These are phyloP conservation scores for Varecia variegata DNA, from an alignment of 2,797 vertebrate species.

Conservation along the genomic window DNA sequence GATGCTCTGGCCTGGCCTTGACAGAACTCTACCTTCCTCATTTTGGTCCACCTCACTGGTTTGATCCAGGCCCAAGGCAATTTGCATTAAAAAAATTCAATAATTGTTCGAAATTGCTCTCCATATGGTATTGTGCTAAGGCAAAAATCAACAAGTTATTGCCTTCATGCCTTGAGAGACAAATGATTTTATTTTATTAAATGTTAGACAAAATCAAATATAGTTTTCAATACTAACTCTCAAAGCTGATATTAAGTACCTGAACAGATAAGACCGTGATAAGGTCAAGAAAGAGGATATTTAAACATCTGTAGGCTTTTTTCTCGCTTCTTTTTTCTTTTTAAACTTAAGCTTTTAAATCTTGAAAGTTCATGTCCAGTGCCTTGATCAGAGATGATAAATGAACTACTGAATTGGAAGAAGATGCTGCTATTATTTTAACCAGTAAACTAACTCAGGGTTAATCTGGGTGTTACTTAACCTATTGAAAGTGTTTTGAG, in stretches of 20 bases:
- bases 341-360: conserved; percentile 84
- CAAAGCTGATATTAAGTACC: conserved; percentile 69
- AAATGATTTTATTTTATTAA: conserved; percentile 69
- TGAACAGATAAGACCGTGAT: conserved; percentile 63
- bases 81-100: conserved; percentile 54
- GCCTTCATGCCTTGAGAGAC: conserved; percentile 55
- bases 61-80: conserved; percentile 14
- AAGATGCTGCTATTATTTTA: conserved; percentile 89
- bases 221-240: conserved; percentile 66
- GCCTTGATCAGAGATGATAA: conserved; percentile 87
- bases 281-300: conserved; percentile 75
- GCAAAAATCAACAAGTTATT: conserved; percentile 60
- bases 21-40: not conserved
- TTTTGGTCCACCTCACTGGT: not conserved
- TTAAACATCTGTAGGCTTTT: conserved; percentile 73
- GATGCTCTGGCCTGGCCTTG: not conserved
- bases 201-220: conserved; percentile 53
- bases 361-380: conserved; percentile 83
- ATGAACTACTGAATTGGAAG: conserved; percentile 88
- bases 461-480: conserved; percentile 88
- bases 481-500: conserved; percentile 86
- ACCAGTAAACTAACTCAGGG: conserved; percentile 87
- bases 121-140: conserved; percentile 34
- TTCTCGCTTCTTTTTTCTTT: conserved; percentile 77
- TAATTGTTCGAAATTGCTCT: conserved; percentile 67